Base-by-base conservation (phyloP, 2,113 vertebrate species). In the Alethe castanea region DNA sequence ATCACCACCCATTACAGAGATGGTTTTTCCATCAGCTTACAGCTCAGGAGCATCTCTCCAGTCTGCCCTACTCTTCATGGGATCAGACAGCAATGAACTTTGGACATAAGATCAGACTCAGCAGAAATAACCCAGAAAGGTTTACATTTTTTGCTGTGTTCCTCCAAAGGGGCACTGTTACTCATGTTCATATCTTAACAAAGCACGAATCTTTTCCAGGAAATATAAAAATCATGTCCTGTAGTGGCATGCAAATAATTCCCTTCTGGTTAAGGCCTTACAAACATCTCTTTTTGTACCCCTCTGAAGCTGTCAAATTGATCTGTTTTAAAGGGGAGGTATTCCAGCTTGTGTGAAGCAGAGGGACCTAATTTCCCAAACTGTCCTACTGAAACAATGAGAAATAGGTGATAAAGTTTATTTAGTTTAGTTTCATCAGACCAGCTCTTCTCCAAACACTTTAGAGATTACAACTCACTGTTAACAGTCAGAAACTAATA, bases 171-270 rank as follows among this genome's bases (percentile, higher is more conserved):
- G 35, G 15, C 60, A 47, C 19, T 72, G 40, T 20, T 60, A 42
- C 26, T 60, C 3, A 0, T n/a, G 15, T 12, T 11, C 5, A 13
- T 17, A 7, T 42, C 61, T 69, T 36, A n/a, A 60, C 53, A 50
- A 70, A 71, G 44, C 28, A 53, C 14, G 53, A 36, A 31, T 50
- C 52, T 48, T 78, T 54, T 50, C 28, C 26, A 48, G 35, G 29
- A 48, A 67, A 50, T 59, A 62, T 4, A 54, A 80, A 76, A 69
- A 14, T 40, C 5, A 33, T 36, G 20, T 53, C 38, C 47, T 23
- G 22, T 8, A 5, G 12, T n/a, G 17, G 18, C 48, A 44, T 5
- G 13, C 33, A 64, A 59, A 60, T 31, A 45, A 11, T 23, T 77
- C 14, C n/a, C 60, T 83, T 83, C 73, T 70, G 16, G 16, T 88